A percentile compares a stretch with the other conserved stretches of the same genome.
These are phyloP conservation scores for Nipponacmea schrenckii DNA, from an alignment of 2,888 invertebrate genomes.

Conservation along the genomic window DNA sequence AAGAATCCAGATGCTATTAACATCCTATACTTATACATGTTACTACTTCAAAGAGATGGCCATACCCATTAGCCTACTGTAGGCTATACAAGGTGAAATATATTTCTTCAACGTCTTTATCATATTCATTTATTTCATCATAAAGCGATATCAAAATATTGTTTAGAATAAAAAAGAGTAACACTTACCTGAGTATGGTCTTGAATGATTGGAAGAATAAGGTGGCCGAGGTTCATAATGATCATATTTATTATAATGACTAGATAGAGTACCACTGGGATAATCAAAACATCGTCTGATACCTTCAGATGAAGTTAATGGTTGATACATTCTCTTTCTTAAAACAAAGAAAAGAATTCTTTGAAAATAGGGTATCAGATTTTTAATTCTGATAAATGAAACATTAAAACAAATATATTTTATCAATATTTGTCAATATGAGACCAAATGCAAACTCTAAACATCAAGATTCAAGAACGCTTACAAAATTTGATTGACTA, in stretches of 20 bases:
- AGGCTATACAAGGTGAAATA: no score
- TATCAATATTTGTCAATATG: no score
- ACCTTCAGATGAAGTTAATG: conserved; percentile 58
- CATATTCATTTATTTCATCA: no score
- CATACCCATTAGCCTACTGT: no score
- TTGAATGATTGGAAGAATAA: conserved; percentile 33
- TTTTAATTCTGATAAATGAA: background rate
- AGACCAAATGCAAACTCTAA: no score
- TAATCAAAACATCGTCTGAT: conserved; percentile 52
- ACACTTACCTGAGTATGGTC: conserved; percentile 52
- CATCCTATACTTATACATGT: no score
- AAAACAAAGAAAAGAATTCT: background rate
- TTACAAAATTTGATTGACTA: no score
- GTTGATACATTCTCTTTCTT: conserved; percentile 49
- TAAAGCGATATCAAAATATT: no score
- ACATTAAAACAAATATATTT: background rate
- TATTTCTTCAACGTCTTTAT: no score
- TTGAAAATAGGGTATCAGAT: background rate
- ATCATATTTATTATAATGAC: conserved; percentile 38
- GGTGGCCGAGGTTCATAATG: conserved; percentile 52
- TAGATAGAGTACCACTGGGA: conserved; percentile 49
- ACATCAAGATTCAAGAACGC: no score
- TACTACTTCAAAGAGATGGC: no score
- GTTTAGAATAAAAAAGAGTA: background rate
- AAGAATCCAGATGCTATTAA: background rate